Evolutionary conservation across 1,140 invertebrate species (phyloP), one percentile per base, ranked within the genome.

Genomic region (Holcopasites calliopsidis): DNA sequence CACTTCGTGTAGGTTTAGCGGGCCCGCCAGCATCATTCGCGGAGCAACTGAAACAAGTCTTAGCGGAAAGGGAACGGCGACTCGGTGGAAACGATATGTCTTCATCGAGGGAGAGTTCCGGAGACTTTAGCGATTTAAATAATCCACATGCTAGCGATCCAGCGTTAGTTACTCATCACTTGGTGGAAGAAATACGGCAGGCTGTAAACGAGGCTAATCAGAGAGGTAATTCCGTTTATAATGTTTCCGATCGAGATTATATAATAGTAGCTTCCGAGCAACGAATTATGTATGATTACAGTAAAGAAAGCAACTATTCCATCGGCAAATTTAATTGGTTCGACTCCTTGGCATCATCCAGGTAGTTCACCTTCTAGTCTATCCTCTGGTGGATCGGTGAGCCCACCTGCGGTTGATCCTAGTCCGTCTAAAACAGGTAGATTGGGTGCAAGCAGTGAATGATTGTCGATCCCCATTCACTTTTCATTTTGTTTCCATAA

Each of bases 191-290:
- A 92, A 96, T 96, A 83, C 93, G 95, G 77, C 95, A 96, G 90
- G 95, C 96, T 82, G 96, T 97, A 79, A 96, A 94, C 87, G 95
- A 96, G 89, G 95, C 95, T 70, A 96, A 96, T 93, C 95, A 95
- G 79, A 93, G 95, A 95, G 95, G 95, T 96, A 92, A 92, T 33
- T 50, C n/a, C 6, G 13, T 18, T 26, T 40, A 26, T 23, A 28
- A 52, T 55, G 31, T 42, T 35, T 26, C 0, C 23, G 54, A 38
- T 35, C 2, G 18, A 11, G 26, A 13, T 65, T 13, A 11, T 26
- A 23, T 26, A 23, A 40, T 28, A 11, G 21, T 47, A 61, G 38
- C 23, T 23, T 13, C 0, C 33, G 8, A 52, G 21, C 7, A 66
- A 77, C 47, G 16, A 44, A 13, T 35, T 50, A 10, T 31, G 28